Evolutionary conservation across 2,888 invertebrate species (phyloP).

Genomic region (Auanema freiburgensis): DNA sequence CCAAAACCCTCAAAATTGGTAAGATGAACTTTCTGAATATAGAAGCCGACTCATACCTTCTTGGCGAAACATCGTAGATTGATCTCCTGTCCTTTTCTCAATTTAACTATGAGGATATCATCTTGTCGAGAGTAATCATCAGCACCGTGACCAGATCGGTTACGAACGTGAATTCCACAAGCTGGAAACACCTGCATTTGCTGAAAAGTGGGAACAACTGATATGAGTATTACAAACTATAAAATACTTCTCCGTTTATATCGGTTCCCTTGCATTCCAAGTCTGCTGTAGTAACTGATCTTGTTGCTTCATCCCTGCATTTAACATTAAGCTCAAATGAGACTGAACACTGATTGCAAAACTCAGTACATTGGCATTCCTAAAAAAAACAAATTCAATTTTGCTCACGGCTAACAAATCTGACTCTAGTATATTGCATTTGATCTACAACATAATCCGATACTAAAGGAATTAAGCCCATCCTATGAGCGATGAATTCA

Average conservation of each 20-base stretch:
- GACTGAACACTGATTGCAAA: slow-evolving; percentile 94
- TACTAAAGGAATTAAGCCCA: slow-evolving; percentile 87
- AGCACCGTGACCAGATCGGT: slow-evolving; percentile 19
- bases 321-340: slow-evolving; percentile 95
- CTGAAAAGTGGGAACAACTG: background rate
- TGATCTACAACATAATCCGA: slow-evolving; percentile 94
- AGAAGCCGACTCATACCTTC: slow-evolving; percentile 69
- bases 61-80: slow-evolving; percentile 93
- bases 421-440: slow-evolving; percentile 76
- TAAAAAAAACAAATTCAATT: slow-evolving; percentile 66
- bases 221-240: too few relatives aligned
- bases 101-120: slow-evolving; percentile 76
- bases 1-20: slow-evolving; percentile 73
- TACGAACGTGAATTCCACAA: slow-evolving; percentile 20
- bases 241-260: slow-evolving; percentile 11
- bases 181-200: slow-evolving; percentile 17
- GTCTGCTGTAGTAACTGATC: slow-evolving; percentile 94
- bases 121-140: slow-evolving; percentile 33
- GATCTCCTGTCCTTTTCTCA: slow-evolving; percentile 84
- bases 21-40: slow-evolving; percentile 2
- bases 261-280: slow-evolving; percentile 71
- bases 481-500: slow-evolving; percentile 94
- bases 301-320: slow-evolving; percentile 88
- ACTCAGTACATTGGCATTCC: slow-evolving; percentile 95
- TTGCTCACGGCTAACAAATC: background rate